These are phyloP conservation scores for Melanotaenia maccullochi DNA, from an alignment of 2,797 vertebrate species.

Conservation along the genomic window DNA sequence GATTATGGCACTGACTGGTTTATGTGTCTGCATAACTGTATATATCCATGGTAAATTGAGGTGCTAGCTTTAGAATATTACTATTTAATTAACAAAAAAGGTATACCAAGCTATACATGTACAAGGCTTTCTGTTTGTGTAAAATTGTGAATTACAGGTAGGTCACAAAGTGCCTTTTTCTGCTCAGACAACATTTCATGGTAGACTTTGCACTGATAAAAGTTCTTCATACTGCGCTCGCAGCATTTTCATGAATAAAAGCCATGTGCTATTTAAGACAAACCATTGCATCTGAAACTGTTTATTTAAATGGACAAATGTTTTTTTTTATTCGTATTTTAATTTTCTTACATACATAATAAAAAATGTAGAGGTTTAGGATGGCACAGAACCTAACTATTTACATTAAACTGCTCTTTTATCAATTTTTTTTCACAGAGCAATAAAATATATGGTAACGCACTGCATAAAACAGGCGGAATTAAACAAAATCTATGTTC, in stretches of 20 bases:
- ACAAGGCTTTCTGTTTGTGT: constrained; percentile 32
- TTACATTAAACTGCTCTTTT: background rate
- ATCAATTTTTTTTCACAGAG: background rate
- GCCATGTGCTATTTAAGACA: constrained; percentile 54
- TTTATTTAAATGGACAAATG: constrained; percentile 12
- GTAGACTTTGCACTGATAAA: constrained; percentile 66
- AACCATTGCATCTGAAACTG: constrained; percentile 33
- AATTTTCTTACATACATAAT: constrained; percentile 1
- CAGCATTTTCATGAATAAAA: constrained; percentile 74
- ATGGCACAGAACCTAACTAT: background rate
- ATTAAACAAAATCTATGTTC: background rate
- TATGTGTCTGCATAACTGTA: constrained; percentile 61
- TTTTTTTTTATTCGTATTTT: background rate
- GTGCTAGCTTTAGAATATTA: constrained; percentile 61
- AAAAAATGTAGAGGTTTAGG: background rate
- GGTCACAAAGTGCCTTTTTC: constrained; percentile 42
- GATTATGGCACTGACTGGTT: constrained; percentile 38
- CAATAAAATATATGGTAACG: background rate
- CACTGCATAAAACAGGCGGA: background rate
- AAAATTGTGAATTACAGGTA: constrained; percentile 20
- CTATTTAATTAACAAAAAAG: constrained; percentile 66
- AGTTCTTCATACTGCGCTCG: constrained; percentile 62
- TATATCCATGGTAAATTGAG: constrained; percentile 47
- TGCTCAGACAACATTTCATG: constrained; percentile 49
- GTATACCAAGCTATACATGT: constrained; percentile 49